Base-by-base conservation (phyloP, 2,797 vertebrate genomes). In the Rachycentron canadum region DNA sequence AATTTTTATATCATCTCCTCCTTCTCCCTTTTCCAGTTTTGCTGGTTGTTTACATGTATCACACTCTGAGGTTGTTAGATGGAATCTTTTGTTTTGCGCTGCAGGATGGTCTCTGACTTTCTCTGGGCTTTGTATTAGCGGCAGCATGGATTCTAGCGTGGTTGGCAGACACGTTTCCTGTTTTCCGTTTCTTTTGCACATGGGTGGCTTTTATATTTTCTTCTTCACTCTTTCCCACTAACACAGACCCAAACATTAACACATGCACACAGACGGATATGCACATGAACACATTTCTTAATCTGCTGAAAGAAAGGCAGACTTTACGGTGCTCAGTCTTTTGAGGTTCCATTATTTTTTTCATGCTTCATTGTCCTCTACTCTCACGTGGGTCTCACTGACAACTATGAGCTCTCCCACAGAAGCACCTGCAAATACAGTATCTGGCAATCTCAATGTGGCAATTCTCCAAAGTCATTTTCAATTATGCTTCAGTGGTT, bases 381-480 rank as follows among this genome's bases (percentile, higher is more conserved):
- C 73, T 78, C 67, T 80, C 79, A 62, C 61, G 23, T 88, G 80
- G 80, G 83, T 77, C 77, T 70, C 61, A 19, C 81, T 53, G 65
- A 86, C 81, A 59, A 75, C 53, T 57, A 47, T 0, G 17, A 14
- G 34, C 64, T 73, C 69, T 70, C 59, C 43, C 50, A 7, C 71
- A 78, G 26, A 79, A 86, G 83, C 84, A 94, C 90, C 90, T 92
- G 85, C 87, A 79, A 89, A 84, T 63, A 76, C 74, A 62, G 12
- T 85, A 88, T 89, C 90, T 78, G 77, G 49, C 76, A 2, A 82
- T 88, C 87, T 89, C 86, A 73, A 88, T 86, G 73, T 91, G 84
- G 84, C 90, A 91, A 91, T 93, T 92, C 91, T 92, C 90, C 88
- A 83, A 93, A 91, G 91, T 91, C 83, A 87, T 94, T 92, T 93